These are phyloP conservation scores for Lymantria monacha DNA, from an alignment of 2,888 invertebrate species.

Conservation along the genomic window DNA sequence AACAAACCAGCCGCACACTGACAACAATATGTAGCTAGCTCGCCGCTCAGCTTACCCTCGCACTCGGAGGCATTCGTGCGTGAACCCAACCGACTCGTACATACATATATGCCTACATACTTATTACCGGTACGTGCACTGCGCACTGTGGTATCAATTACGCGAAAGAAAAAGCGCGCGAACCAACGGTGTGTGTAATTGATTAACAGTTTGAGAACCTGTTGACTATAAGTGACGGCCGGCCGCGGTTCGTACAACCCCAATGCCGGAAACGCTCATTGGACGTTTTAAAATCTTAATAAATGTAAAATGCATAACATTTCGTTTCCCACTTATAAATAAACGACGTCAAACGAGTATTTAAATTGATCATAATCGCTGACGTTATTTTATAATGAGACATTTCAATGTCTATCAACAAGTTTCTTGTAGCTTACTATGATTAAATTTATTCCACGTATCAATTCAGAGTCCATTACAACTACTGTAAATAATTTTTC, in stretches of 20 bases:
- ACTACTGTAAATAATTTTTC: conserved; percentile 21
- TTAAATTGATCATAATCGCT: conserved; percentile 27
- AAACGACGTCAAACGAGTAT: conserved; percentile 39
- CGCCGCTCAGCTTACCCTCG: conserved; percentile 46
- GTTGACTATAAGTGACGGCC: conserved; percentile 47
- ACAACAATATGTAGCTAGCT: conserved; percentile 38
- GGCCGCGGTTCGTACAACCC: conserved; percentile 27
- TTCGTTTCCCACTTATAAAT: conserved; percentile 35
- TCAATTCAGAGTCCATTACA: not conserved
- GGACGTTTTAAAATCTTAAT: conserved; percentile 56
- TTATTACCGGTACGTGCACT: conserved; percentile 60
- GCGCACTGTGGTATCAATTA: conserved; percentile 67
- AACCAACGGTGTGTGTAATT: conserved; percentile 74
- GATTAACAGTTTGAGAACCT: conserved; percentile 73
- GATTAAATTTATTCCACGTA: not conserved
- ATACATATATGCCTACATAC: conserved; percentile 41
- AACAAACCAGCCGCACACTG: conserved; percentile 48
- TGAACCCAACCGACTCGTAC: conserved; percentile 53
- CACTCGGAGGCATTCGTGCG: conserved; percentile 71
- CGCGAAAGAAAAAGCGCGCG: conserved; percentile 67
- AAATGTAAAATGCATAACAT: conserved; percentile 51
- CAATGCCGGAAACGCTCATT: conserved; percentile 32
- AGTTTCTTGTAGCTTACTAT: not conserved
- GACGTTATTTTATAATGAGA: conserved; percentile 36
- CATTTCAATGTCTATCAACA: not conserved